phyloP scores from a whole-genome alignment of 2,113 vertebrate species.

The Vidua chalybeata region DNA sequence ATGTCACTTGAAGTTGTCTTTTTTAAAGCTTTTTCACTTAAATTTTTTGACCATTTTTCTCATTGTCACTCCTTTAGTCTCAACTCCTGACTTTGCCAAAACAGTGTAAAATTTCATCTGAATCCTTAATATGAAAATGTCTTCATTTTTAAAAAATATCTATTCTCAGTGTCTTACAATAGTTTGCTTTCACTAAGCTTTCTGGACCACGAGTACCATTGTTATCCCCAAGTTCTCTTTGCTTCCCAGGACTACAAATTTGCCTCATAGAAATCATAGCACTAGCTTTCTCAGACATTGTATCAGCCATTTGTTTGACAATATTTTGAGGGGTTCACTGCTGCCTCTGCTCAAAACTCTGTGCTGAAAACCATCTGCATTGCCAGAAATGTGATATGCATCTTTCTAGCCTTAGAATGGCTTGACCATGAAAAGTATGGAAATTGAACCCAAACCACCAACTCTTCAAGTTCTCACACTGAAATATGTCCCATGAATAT shows the following conservation, averaged over 20 bases:
- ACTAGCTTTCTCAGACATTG: background rate
- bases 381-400: background rate
- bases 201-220: background rate
- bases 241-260: background rate
- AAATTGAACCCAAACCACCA: background rate
- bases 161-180: background rate
- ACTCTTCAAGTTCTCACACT: background rate
- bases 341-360: background rate
- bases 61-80: background rate
- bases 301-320: background rate
- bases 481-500: background rate
- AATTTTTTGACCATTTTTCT: background rate
- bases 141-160: background rate
- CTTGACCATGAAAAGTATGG: background rate
- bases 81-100: background rate
- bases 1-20: background rate
- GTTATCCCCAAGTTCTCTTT: background rate
- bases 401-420: background rate
- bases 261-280: background rate
- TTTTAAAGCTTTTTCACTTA: background rate
- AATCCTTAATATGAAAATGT: background rate
- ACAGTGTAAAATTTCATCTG: background rate
- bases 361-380: background rate
- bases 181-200: background rate
- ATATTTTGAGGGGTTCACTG: background rate